Evolutionary conservation across 2,888 invertebrate genomes (phyloP), one percentile per base, ranked within the genome.

Genomic region (Oxystoma pomonae): DNA sequence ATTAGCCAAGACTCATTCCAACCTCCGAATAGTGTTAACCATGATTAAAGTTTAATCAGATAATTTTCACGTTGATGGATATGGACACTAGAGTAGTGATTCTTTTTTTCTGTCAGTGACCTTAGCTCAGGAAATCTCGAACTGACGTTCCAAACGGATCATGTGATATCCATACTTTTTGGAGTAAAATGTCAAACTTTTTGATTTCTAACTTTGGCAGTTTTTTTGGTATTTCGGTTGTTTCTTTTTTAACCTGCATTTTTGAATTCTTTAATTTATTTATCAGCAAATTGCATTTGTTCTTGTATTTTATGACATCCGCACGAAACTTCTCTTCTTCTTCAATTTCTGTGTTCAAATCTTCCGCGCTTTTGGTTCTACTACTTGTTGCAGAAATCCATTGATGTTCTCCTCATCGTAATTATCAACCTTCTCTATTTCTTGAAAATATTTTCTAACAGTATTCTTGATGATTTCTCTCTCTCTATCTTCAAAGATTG

Each of bases 331-430:
- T 18, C 18, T 53, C 53, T 53, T 53, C 53, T 18, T 53, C 16
- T 5, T 17, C 18, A 53, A 53, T 17, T 18, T 53, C 53, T 53
- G 3, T 53, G 3, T 16, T 53, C n/a, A 53, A 53, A 18, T 53
- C 53, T 53, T 53, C n/a, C 7, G 53, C 16, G n/a, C 53, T 17
- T 3, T 3, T 3, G 5, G 3, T 18, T 53, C n/a, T 18, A 53
- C 53, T 53, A 53, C 53, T 53, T 53, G 53, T 7, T 53, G 53
- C 53, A 53, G 53, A 16, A 17, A 53, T 53, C 16, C 53, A n/a
- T 16, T 53, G 16, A 53, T 53, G n/a, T 53, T 53, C 53, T 53
- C 53, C 53, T 53, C 53, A 18, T 53, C 53, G n/a, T 53, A 7
- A 17, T 53, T 53, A 18, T 53, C n/a, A 3, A 53, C 18, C 53